A percentile compares a stretch with the other conserved stretches of the same genome.
Evolutionary conservation across 2,888 invertebrate species (phyloP).

Genomic region (Isotomurus palustris): DNA sequence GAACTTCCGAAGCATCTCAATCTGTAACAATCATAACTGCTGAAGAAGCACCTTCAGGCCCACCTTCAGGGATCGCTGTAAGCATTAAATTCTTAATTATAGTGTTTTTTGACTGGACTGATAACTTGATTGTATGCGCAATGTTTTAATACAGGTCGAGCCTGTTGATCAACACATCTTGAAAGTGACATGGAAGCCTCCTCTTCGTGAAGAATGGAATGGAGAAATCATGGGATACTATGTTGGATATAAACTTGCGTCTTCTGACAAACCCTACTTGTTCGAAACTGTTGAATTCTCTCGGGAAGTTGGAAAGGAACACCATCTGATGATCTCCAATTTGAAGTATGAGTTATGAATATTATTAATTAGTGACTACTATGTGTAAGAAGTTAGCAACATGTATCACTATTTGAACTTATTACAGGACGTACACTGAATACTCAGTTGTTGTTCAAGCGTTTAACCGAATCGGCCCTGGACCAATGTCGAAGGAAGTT

Average conservation of each 20-base stretch:
- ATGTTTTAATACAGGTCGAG: slow-evolving; percentile 61
- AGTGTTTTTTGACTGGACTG: no score
- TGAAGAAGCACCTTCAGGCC: slow-evolving; percentile 63
- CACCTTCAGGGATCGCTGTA: slow-evolving; percentile 44
- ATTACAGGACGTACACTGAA: slow-evolving; percentile 77
- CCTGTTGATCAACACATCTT: slow-evolving; percentile 81
- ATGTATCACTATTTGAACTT: background rate
- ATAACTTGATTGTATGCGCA: slow-evolving; percentile 54
- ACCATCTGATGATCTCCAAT: slow-evolving; percentile 65
- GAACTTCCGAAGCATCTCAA: slow-evolving; percentile 86
- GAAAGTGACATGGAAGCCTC: slow-evolving; percentile 81
- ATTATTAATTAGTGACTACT: background rate
- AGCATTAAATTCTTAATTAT: no score
- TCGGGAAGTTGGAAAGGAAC: slow-evolving; percentile 82
- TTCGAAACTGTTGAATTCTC: slow-evolving; percentile 89
- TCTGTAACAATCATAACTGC: slow-evolving; percentile 91
- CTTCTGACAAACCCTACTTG: slow-evolving; percentile 72
- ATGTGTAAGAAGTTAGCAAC: background rate
- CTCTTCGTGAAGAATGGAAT: slow-evolving; percentile 83
- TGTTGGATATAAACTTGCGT: slow-evolving; percentile 52
- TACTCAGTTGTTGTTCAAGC: slow-evolving; percentile 94
- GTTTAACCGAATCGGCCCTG: slow-evolving; percentile 89
- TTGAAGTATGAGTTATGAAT: slow-evolving; percentile 56
- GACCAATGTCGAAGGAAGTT: slow-evolving; percentile 82
- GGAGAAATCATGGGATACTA: slow-evolving; percentile 87